A percentile compares a stretch with the other conserved stretches of the same genome.
phyloP scores from a whole-genome alignment of 2,888 invertebrate species.

The Tillus elongatus region DNA sequence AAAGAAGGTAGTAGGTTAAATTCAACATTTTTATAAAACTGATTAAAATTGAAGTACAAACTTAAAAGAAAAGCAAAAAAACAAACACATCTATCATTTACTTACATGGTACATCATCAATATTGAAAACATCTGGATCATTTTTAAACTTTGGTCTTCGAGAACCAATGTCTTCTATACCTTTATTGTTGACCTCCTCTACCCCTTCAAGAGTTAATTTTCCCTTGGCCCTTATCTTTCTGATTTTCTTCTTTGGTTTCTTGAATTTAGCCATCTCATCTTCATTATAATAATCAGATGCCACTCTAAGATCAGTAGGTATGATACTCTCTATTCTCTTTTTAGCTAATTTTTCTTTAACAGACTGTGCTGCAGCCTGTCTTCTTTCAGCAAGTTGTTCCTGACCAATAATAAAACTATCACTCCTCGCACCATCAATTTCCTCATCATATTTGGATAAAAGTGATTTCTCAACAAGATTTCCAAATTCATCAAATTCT shows the following conservation, averaged over 20 bases:
- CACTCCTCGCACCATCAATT: constrained; percentile 62
- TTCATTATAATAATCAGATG: constrained; percentile 80
- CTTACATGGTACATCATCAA: constrained; percentile 56
- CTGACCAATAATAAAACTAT: constrained; percentile 69
- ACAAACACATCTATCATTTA: no score
- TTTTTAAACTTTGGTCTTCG: constrained; percentile 29
- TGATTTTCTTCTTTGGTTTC: constrained; percentile 71
- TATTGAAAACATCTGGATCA: constrained; percentile 39
- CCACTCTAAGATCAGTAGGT: constrained; percentile 58
- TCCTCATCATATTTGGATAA: constrained; percentile 93
- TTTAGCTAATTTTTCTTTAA: constrained; percentile 53
- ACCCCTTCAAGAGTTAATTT: constrained; percentile 64
- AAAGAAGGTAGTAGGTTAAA: no score
- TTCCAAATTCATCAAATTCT: constrained; percentile 59
- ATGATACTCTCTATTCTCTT: constrained; percentile 67
- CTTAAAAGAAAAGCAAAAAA: neutral
- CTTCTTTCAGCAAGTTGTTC: constrained; percentile 49
- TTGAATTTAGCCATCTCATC: constrained; percentile 84
- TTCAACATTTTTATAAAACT: constrained; percentile 7
- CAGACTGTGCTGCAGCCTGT: constrained; percentile 40
- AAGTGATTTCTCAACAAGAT: constrained; percentile 56
- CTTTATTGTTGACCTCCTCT: constrained; percentile 40
- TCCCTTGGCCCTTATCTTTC: constrained; percentile 56
- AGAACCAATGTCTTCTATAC: constrained; percentile 31
- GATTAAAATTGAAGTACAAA: constrained; percentile 5